Evolutionary conservation across 2,797 vertebrate species (phyloP).

Genomic region (Gouania willdenowi): DNA sequence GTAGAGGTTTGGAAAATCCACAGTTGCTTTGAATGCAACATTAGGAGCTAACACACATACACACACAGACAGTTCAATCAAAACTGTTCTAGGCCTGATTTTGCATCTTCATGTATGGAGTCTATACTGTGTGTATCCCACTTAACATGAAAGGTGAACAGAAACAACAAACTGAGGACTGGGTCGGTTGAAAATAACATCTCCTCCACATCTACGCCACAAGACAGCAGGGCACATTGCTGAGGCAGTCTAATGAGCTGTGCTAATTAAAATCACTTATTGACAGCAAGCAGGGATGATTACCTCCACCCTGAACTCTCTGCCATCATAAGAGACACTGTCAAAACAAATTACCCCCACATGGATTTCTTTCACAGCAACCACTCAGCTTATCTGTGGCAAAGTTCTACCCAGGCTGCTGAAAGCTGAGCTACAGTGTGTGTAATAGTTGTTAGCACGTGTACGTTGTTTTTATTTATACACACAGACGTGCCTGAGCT

Average conservation of each 20-base stretch:
- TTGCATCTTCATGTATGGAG: no score
- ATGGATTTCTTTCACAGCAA: constrained; percentile 39
- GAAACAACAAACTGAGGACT: constrained; percentile 35
- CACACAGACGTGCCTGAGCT: no score
- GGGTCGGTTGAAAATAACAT: constrained; percentile 13
- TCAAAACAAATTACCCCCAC: constrained; percentile 73
- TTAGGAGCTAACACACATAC: no score
- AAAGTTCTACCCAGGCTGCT: no score
- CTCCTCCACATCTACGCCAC: constrained; percentile 20
- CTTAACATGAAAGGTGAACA: constrained; percentile 2
- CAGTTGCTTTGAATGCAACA: no score
- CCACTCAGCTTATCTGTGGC: no score
- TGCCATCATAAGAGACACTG: constrained; percentile 68
- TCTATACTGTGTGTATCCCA: no score
- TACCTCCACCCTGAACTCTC: constrained; percentile 66
- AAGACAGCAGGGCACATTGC: constrained; percentile 58
- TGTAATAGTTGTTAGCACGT: no score
- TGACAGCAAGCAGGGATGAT: constrained; percentile 74
- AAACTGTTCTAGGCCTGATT: no score
- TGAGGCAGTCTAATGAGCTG: constrained; percentile 73
- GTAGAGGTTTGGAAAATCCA: no score
- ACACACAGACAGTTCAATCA: no score
- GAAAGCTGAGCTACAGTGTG: constrained; percentile 19
- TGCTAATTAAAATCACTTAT: constrained; percentile 80
- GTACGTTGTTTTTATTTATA: constrained; percentile 15